These are phyloP conservation scores for Gasteruption jaculator DNA, from an alignment of 2,888 invertebrate species.

Conservation along the genomic window DNA sequence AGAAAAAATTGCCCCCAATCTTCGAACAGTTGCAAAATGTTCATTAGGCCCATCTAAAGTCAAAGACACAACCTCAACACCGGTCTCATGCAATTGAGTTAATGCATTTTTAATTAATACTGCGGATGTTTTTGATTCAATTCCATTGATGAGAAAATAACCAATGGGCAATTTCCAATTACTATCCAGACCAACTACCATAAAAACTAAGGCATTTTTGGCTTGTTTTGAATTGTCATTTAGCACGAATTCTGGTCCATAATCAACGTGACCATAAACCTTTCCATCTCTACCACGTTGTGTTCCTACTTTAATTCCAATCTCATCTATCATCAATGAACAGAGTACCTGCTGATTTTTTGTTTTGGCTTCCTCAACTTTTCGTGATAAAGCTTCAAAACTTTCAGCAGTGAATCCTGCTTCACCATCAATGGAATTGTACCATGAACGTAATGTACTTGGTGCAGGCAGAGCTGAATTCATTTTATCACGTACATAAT, in stretches of 20 bases:
- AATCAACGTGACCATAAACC: slow-evolving; percentile 21
- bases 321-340: slow-evolving; percentile 23
- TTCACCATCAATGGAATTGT: slow-evolving; percentile 18
- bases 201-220: slow-evolving; percentile 20
- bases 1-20: slow-evolving; percentile 16
- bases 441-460: slow-evolving; percentile 20
- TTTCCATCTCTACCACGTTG: slow-evolving; percentile 14
- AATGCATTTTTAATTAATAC: slow-evolving; percentile 13
- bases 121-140: slow-evolving; percentile 6
- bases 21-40: slow-evolving; percentile 17
- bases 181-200: slow-evolving; percentile 15
- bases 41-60: slow-evolving; percentile 20
- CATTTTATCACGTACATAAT: slow-evolving; percentile 24
- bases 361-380: slow-evolving; percentile 11
- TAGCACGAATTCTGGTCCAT: slow-evolving; percentile 18
- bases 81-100: slow-evolving; percentile 16
- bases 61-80: slow-evolving; percentile 18
- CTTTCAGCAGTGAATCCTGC: slow-evolving; percentile 22
- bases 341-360: slow-evolving; percentile 15
- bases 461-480: slow-evolving; percentile 21
- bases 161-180: slow-evolving; percentile 23
- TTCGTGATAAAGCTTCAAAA: slow-evolving; percentile 17
- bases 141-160: slow-evolving; percentile 21
- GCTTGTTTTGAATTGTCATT: slow-evolving; percentile 12
- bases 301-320: slow-evolving; percentile 20